These are phyloP conservation scores for Cheilosia soror DNA, from an alignment of 2,888 invertebrate genomes.

Conservation along the genomic window DNA sequence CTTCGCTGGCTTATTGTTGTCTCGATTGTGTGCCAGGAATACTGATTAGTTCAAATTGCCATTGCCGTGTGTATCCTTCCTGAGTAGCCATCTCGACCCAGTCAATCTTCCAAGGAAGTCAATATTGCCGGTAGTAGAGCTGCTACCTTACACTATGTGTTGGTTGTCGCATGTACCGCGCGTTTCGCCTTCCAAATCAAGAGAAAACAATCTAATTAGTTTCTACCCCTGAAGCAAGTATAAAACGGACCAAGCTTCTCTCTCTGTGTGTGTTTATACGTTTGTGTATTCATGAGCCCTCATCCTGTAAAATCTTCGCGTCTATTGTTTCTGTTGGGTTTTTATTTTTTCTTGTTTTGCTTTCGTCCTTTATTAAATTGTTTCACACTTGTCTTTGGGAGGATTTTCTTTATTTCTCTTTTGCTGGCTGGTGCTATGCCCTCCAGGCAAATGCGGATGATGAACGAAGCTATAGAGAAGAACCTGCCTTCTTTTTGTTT, in stretches of 20 bases:
- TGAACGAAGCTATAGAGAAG: slow-evolving; percentile 47
- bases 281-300: slow-evolving; percentile 42
- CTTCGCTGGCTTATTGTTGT: slow-evolving; percentile 72
- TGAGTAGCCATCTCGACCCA: slow-evolving; percentile 31
- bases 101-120: slow-evolving; percentile 69
- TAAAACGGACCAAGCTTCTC: slow-evolving; percentile 25
- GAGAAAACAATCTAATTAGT: slow-evolving; percentile 74
- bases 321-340: slow-evolving; percentile 60
- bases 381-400: slow-evolving; percentile 59
- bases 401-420: slow-evolving; percentile 7
- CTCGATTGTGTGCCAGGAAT: slow-evolving; percentile 62
- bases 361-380: slow-evolving; percentile 40
- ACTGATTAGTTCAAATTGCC: slow-evolving; percentile 72
- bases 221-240: slow-evolving; percentile 57
- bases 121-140: slow-evolving; percentile 42
- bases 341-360: neutral
- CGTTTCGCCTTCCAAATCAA: slow-evolving; percentile 63
- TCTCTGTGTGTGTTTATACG: neutral
- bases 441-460: slow-evolving; percentile 63
- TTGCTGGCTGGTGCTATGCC: slow-evolving; percentile 41
- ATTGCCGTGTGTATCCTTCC: slow-evolving; percentile 53
- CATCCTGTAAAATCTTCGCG: slow-evolving; percentile 65
- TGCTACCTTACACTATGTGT: neutral
- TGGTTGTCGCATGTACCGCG: slow-evolving; percentile 14
- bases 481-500: slow-evolving; percentile 17